A percentile compares a stretch with the other conserved stretches of the same genome.
Evolutionary conservation across 2,797 vertebrate genomes (phyloP).

Genomic region (Manis pentadactyla): DNA sequence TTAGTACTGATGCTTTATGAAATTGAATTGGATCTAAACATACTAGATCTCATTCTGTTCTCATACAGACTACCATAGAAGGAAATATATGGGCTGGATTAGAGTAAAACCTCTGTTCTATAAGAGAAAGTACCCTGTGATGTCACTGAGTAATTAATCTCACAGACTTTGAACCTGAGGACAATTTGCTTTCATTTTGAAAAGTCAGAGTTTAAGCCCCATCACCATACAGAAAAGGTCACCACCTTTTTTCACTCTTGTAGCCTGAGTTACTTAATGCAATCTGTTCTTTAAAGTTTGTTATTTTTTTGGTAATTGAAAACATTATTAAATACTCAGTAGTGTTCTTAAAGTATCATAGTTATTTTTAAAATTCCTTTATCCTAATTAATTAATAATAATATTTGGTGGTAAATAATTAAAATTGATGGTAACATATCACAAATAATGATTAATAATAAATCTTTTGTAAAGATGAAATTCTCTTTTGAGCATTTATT

Average conservation of each 20-base stretch:
- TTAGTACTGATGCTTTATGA: background rate
- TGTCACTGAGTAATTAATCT: accelerated
- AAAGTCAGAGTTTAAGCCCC: background rate
- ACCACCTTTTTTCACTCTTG: background rate
- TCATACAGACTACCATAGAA: background rate
- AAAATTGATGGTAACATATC: too few relatives aligned
- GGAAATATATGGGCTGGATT: background rate
- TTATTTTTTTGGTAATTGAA: background rate
- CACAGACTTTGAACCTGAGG: background rate
- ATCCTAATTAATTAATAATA: conserved; percentile 44
- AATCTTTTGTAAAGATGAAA: background rate
- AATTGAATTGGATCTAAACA: background rate
- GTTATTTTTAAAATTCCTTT: conserved; percentile 18
- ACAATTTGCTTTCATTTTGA: background rate
- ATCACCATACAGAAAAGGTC: accelerated
- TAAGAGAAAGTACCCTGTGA: accelerated
- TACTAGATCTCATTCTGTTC: background rate
- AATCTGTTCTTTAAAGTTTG: background rate
- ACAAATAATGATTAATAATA: too few relatives aligned
- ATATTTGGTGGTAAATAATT: too few relatives aligned
- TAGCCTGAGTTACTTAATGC: background rate
- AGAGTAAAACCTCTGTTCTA: background rate
- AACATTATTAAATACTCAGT: background rate
- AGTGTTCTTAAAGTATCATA: background rate
- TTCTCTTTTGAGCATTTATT: background rate